phyloP scores from a whole-genome alignment of 2,888 invertebrate genomes.

The Ormyrus thymus region DNA sequence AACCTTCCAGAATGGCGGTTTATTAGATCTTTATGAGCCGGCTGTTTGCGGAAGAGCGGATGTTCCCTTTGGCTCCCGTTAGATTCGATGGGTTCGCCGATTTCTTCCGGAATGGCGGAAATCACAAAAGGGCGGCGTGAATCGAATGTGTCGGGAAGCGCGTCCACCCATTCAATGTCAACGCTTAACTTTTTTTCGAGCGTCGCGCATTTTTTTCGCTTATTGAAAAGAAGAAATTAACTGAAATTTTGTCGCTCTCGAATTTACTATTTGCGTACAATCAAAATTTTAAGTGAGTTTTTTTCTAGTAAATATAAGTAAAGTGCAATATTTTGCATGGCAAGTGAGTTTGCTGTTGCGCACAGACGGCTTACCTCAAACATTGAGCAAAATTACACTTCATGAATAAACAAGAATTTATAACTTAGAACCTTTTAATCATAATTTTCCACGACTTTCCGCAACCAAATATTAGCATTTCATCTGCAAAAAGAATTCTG shows the following conservation, averaged over 20 bases:
- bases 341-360: no score
- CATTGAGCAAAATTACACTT: no score
- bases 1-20: not conserved
- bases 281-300: no score
- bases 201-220: not conserved
- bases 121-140: constrained; percentile 12
- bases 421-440: constrained; percentile 1
- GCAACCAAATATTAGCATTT: constrained; percentile 41
- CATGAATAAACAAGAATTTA: not conserved
- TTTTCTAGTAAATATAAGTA: no score
- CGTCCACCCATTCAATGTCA: constrained; percentile 22
- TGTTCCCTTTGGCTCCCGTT: not conserved
- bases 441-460: not conserved
- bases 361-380: no score
- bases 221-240: no score
- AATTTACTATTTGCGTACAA: no score
- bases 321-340: no score
- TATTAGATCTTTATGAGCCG: constrained; percentile 23
- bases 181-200: no score
- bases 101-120: not conserved
- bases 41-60: not conserved
- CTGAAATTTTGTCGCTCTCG: no score
- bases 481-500: constrained; percentile 24
- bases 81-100: not conserved
- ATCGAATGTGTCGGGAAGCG: constrained; percentile 1